Evolutionary conservation across 2,888 invertebrate genomes (phyloP).

Genomic region (Serrognathus titanus): DNA sequence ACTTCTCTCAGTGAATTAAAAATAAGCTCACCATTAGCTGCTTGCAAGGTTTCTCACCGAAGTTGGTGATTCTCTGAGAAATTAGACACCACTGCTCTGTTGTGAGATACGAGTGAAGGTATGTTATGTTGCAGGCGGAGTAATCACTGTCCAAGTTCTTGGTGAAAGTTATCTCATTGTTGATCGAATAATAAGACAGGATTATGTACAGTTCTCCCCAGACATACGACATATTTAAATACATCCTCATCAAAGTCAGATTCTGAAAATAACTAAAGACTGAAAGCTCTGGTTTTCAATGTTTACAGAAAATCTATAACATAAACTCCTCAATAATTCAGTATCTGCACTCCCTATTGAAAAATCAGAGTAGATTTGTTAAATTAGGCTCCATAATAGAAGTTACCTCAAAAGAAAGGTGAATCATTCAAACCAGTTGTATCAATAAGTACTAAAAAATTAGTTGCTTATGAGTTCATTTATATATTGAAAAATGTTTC

Average conservation of each 20-base stretch:
- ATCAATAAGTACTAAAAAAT: too few relatives aligned
- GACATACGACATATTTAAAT: slow-evolving; percentile 39
- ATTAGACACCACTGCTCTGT: slow-evolving; percentile 44
- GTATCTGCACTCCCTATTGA: too few relatives aligned
- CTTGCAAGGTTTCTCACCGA: slow-evolving; percentile 44
- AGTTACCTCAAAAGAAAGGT: too few relatives aligned
- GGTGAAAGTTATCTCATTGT: slow-evolving; percentile 29
- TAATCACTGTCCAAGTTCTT: slow-evolving; percentile 31
- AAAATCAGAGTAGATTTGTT: too few relatives aligned
- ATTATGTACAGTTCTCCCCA: slow-evolving; percentile 44
- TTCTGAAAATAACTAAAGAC: slow-evolving; percentile 34
- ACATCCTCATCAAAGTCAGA: slow-evolving; percentile 40
- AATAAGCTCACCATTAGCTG: slow-evolving; percentile 30
- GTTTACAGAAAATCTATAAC: too few relatives aligned
- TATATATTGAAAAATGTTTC: too few relatives aligned
- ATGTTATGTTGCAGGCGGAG: slow-evolving; percentile 39
- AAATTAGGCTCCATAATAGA: too few relatives aligned
- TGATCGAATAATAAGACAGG: slow-evolving; percentile 37
- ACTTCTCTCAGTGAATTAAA: too few relatives aligned
- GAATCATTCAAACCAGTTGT: too few relatives aligned
- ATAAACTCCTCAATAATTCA: too few relatives aligned
- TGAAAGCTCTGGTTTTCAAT: too few relatives aligned
- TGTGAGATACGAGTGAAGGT: slow-evolving; percentile 43
- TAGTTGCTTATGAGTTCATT: too few relatives aligned
- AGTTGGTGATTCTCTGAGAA: slow-evolving; percentile 45